Evolutionary conservation across 2,113 vertebrate species (phyloP).

Genomic region (Hassar affinis): DNA sequence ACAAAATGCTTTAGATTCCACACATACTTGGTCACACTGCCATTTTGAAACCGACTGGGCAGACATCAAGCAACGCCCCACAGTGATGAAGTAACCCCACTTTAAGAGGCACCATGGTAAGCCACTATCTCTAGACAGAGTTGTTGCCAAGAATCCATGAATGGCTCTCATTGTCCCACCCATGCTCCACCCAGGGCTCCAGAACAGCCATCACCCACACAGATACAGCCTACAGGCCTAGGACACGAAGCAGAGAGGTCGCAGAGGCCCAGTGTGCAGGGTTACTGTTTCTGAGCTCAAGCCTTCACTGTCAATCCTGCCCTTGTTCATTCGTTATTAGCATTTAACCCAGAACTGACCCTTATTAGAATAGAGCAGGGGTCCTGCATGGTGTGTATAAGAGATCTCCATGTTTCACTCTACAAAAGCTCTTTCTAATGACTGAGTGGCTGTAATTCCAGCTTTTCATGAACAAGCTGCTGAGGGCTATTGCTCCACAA

Average conservation of each 20-base stretch:
- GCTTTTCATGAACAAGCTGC: conserved; percentile 55
- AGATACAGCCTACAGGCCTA: conserved; percentile 25
- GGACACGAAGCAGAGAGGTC: not conserved
- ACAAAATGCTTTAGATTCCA: conserved; percentile 71
- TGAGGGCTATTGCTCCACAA: conserved; percentile 42
- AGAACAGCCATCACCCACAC: conserved; percentile 38
- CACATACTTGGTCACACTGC: conserved; percentile 75
- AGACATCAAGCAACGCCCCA: conserved; percentile 6
- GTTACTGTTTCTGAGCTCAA: conserved; percentile 27
- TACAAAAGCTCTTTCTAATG: conserved; percentile 41
- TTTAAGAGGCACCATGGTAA: conserved; percentile 37
- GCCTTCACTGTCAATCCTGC: conserved; percentile 30
- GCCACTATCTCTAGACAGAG: conserved; percentile 36
- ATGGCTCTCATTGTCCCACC: conserved; percentile 63
- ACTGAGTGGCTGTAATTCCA: conserved; percentile 36
- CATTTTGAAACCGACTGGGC: conserved; percentile 71
- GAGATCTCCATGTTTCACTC: conserved; percentile 32
- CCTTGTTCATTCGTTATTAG: conserved; percentile 45
- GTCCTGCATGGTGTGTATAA: conserved; percentile 26
- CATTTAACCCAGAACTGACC: conserved; percentile 41
- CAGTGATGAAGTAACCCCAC: conserved; percentile 53
- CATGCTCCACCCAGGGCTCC: conserved; percentile 25
- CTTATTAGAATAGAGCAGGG: conserved; percentile 38
- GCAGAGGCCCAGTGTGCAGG: not conserved
- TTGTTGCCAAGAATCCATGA: conserved; percentile 55